These are phyloP conservation scores for Agrilus planipennis DNA, from an alignment of 1,140 invertebrate genomes.

Conservation along the genomic window DNA sequence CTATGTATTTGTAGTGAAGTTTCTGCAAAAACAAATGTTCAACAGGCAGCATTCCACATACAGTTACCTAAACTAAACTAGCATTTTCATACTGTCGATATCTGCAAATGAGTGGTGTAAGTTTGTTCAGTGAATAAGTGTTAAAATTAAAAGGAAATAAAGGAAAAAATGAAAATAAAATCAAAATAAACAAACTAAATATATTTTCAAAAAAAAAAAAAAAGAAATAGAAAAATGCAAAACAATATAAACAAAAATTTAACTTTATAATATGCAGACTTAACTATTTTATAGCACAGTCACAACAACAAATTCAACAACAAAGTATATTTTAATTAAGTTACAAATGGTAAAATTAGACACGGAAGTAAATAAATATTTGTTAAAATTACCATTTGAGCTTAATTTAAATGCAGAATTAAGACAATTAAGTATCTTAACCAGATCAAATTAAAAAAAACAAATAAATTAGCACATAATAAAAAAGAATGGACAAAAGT, in stretches of 20 bases:
- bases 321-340: no score
- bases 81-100: neutral
- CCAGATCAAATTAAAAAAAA: no score
- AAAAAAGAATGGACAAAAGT: no score
- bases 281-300: no score
- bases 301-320: no score
- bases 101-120: neutral
- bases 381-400: constrained; percentile 6
- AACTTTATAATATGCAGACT: no score
- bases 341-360: constrained; percentile 3
- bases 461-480: no score
- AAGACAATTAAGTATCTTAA: no score
- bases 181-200: constrained; percentile 3
- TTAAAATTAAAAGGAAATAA: neutral
- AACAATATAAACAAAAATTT: constrained; percentile 1
- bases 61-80: constrained; percentile 12
- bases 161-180: constrained; percentile 2
- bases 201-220: constrained; percentile 4
- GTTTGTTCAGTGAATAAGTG: neutral
- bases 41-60: constrained; percentile 33
- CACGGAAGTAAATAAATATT: constrained; percentile 8
- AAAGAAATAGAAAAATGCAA: constrained; percentile 7
- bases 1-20: constrained; percentile 14
- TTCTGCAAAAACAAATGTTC: constrained; percentile 30
- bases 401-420: constrained; percentile 9